Evolutionary conservation across 1,140 invertebrate genomes (phyloP).

Genomic region (Cotesia typhae): DNA sequence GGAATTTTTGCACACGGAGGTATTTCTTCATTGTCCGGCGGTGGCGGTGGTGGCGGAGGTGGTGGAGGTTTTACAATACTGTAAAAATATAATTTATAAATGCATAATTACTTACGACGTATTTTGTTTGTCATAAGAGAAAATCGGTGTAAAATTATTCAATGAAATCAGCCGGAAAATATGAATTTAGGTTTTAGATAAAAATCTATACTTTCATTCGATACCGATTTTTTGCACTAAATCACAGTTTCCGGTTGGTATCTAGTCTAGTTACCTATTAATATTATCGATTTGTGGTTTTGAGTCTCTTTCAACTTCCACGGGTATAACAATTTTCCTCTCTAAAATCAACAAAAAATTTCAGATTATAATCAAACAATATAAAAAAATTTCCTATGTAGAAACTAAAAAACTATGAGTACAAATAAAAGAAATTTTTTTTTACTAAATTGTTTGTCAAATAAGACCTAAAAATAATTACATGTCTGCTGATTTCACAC

Average conservation of each 20-base stretch:
- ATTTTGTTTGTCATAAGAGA: conserved; percentile 24
- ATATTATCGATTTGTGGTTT: conserved; percentile 50
- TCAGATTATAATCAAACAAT: not conserved
- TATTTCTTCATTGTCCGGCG: conserved; percentile 59
- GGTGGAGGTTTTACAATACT: conserved; percentile 57
- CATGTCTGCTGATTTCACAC: too few relatives aligned
- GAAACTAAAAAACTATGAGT: too few relatives aligned
- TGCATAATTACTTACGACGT: not conserved
- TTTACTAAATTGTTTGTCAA: too few relatives aligned
- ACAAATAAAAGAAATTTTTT: too few relatives aligned
- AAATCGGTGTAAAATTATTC: not conserved
- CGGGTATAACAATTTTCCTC: conserved; percentile 50
- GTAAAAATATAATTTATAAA: conserved; percentile 18
- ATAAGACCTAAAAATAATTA: too few relatives aligned
- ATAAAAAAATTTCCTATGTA: too few relatives aligned
- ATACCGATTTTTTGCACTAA: conserved; percentile 7
- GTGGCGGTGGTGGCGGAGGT: conserved; percentile 62
- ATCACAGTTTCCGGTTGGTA: conserved; percentile 38
- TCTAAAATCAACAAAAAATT: conserved; percentile 48
- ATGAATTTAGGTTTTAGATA: not conserved
- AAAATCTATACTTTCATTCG: not conserved
- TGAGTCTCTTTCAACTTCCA: conserved; percentile 60
- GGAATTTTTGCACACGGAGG: conserved; percentile 38
- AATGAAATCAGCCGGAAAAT: conserved; percentile 20
- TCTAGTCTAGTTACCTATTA: conserved; percentile 54